Evolutionary conservation across 2,113 vertebrate species (phyloP).

Genomic region (Clarias batrachus): DNA sequence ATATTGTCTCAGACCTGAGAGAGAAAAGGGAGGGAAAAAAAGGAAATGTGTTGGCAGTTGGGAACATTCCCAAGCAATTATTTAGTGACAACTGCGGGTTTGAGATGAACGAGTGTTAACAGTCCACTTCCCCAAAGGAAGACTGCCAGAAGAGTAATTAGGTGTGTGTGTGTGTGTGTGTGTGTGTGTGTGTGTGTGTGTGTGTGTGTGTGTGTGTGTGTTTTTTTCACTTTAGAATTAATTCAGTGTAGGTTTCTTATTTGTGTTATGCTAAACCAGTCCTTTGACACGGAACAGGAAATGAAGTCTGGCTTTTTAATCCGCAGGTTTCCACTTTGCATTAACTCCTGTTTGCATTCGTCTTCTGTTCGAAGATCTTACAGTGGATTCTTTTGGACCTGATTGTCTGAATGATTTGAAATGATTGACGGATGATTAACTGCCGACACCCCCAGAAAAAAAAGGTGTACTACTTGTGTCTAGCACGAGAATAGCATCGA

Average conservation of each 20-base stretch:
- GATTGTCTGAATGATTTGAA: not conserved
- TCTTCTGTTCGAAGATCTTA: not conserved
- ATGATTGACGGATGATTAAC: too few species aligned
- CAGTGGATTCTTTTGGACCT: not conserved
- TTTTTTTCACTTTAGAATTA: conserved; percentile 12
- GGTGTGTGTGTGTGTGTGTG: conserved; percentile 14
- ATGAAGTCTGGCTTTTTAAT: not conserved
- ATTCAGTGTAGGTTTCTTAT: conserved; percentile 11
- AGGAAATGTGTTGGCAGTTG: conserved; percentile 45
- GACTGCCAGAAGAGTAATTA: conserved; percentile 44
- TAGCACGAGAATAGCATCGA: conserved; percentile 9
- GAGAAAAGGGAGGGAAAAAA: too few species aligned
- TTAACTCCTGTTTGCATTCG: not conserved
- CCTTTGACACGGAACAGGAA: not conserved
- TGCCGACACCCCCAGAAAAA: not conserved
- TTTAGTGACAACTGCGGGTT: conserved; percentile 54
- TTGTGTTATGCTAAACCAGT: conserved; percentile 26
- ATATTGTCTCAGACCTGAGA: conserved; percentile 5
- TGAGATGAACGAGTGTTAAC: conserved; percentile 48
- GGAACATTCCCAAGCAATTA: conserved; percentile 56
- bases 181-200: not conserved
- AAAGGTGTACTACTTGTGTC: not conserved
- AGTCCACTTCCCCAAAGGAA: conserved; percentile 40
- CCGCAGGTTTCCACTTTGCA: not conserved
- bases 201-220: not conserved